Evolutionary conservation across 2,888 invertebrate genomes (phyloP).

Genomic region (Hemicrepidius hirtus): DNA sequence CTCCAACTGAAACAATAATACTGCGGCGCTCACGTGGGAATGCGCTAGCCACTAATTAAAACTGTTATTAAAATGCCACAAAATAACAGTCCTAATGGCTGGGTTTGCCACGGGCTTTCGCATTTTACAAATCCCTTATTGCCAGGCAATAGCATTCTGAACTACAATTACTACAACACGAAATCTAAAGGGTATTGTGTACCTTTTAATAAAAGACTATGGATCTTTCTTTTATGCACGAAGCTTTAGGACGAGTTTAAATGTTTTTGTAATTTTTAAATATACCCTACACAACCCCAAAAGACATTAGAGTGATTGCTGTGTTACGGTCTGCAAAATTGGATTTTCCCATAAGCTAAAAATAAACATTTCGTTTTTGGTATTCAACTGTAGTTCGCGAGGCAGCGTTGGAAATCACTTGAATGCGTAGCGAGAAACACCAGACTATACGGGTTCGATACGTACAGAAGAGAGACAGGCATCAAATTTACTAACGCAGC

Average conservation of each 20-base stretch:
- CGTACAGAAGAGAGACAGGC: too few relatives aligned
- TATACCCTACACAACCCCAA: not conserved
- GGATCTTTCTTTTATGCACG: not conserved
- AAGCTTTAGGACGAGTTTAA: not conserved
- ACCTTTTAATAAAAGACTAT: conserved; percentile 13
- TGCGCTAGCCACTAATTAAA: conserved; percentile 62
- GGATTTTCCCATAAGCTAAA: too few relatives aligned
- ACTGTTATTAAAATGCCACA: conserved; percentile 65
- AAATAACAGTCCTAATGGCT: conserved; percentile 55
- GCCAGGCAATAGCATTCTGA: conserved; percentile 31
- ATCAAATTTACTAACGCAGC: too few relatives aligned
- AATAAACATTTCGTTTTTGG: too few relatives aligned
- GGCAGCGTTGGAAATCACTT: too few relatives aligned
- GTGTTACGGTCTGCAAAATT: too few relatives aligned
- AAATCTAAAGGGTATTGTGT: conserved; percentile 23
- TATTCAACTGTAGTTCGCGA: too few relatives aligned
- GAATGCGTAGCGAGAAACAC: too few relatives aligned
- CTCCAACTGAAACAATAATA: conserved; percentile 52
- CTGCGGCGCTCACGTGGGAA: conserved; percentile 60
- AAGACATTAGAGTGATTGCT: not conserved
- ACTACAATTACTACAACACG: conserved; percentile 29
- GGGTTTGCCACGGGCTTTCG: conserved; percentile 47
- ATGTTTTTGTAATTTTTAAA: conserved; percentile 1
- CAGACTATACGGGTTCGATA: too few relatives aligned
- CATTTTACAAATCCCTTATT: conserved; percentile 51